These are phyloP conservation scores for Oceanodroma leucorhoa DNA, from an alignment of 2,797 vertebrate genomes.

Conservation along the genomic window DNA sequence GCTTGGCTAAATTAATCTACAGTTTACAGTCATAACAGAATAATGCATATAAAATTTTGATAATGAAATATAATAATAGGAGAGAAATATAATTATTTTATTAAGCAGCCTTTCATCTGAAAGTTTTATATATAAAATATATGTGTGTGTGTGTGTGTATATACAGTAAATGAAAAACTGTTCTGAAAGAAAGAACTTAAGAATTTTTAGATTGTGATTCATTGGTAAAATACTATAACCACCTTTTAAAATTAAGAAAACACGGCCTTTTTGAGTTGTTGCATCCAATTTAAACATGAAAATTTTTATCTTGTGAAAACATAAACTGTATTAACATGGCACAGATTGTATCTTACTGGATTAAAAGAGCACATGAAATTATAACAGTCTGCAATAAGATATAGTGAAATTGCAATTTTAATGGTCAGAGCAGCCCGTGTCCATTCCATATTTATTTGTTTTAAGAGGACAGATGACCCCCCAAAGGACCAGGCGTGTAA, in stretches of 20 bases:
- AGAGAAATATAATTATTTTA: neutral
- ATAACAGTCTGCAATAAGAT: neutral
- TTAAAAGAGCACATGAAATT: neutral
- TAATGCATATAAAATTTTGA: neutral
- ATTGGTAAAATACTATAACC: neutral
- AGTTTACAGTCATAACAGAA: neutral
- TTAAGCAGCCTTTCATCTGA: neutral
- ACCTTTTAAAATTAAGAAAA: neutral
- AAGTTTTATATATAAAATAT: neutral
- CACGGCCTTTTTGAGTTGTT: neutral
- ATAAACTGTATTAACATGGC: neutral
- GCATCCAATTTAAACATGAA: neutral
- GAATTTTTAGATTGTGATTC: neutral
- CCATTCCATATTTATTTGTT: neutral
- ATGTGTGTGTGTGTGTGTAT: fast-evolving
- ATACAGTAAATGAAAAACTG: neutral
- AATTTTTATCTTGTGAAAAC: neutral
- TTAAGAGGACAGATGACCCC: neutral
- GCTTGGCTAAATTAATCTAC: neutral
- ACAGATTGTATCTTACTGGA: neutral
- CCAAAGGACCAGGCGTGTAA: neutral
- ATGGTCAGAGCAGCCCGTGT: neutral
- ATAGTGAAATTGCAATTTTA: neutral
- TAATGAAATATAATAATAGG: neutral
- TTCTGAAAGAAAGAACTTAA: neutral